These are phyloP conservation scores for Macrobrachium rosenbergii DNA, from an alignment of 1,140 invertebrate genomes.

Conservation along the genomic window DNA sequence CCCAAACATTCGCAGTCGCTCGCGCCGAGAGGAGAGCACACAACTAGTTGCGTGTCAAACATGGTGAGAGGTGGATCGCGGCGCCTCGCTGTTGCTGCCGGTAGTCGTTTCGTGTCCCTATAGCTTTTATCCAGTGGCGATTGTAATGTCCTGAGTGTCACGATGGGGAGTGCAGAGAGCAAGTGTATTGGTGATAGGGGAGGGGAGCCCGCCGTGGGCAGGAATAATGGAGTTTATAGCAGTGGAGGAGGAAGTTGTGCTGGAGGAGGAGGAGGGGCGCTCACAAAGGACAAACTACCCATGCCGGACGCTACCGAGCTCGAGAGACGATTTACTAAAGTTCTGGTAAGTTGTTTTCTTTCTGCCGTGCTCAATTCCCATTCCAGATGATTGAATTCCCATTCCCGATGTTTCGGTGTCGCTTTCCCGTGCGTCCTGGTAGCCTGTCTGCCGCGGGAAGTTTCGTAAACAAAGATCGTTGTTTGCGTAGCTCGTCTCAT, in stretches of 20 bases:
- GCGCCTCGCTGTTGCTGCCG: neutral
- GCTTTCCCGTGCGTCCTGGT: too few species aligned
- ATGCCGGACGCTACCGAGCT: slow-evolving; percentile 91
- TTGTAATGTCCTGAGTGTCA: slow-evolving; percentile 48
- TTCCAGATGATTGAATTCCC: neutral
- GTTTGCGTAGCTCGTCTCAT: too few species aligned
- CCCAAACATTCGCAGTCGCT: slow-evolving; percentile 17
- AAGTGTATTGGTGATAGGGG: slow-evolving; percentile 55
- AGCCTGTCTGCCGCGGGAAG: too few species aligned
- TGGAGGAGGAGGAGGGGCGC: slow-evolving; percentile 59
- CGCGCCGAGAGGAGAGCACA: too few species aligned
- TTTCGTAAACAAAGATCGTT: too few species aligned
- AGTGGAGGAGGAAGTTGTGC: slow-evolving; percentile 23
- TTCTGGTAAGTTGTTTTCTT: slow-evolving; percentile 81
- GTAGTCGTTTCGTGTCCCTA: neutral
- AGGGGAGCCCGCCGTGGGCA: slow-evolving; percentile 30
- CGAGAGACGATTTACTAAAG: slow-evolving; percentile 93
- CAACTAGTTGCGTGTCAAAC: slow-evolving; percentile 26
- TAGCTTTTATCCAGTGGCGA: slow-evolving; percentile 22
- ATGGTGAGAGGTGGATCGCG: slow-evolving; percentile 19
- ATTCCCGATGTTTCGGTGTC: neutral
- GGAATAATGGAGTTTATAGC: slow-evolving; percentile 54
- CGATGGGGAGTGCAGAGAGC: slow-evolving; percentile 56
- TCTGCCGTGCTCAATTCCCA: neutral
- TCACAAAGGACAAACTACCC: slow-evolving; percentile 73